Percentiles rank a stretch among this genome's conserved stretches.
Evolutionary conservation across 2,797 vertebrate species (phyloP).

Genomic region (Cuculus canorus): DNA sequence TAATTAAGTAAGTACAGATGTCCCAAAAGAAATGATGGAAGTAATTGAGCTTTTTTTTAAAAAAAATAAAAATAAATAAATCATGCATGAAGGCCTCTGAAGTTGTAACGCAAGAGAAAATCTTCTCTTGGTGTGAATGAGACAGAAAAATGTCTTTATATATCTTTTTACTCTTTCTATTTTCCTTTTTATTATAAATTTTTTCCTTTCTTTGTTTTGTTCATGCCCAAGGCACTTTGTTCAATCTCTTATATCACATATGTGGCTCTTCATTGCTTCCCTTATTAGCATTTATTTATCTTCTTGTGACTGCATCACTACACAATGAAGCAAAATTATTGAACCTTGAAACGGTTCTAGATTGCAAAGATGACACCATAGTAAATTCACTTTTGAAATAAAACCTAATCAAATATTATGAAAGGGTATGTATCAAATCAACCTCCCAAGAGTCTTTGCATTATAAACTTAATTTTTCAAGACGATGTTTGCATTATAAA

Average conservation of each 20-base stretch:
- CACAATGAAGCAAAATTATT: slow-evolving; percentile 68
- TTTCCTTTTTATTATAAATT: background rate
- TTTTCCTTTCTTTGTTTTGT: background rate
- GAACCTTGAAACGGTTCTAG: slow-evolving; percentile 74
- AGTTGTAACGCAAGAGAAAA: background rate
- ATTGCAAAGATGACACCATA: slow-evolving; percentile 65
- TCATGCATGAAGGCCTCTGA: background rate
- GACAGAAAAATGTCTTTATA: background rate
- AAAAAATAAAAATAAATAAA: background rate
- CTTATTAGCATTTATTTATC: slow-evolving; percentile 65
- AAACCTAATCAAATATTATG: slow-evolving; percentile 72
- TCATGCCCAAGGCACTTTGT: background rate
- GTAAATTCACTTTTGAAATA: slow-evolving; percentile 72
- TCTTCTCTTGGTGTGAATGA: background rate
- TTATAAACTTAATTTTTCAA: slow-evolving; percentile 59
- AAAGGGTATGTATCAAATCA: slow-evolving; percentile 54
- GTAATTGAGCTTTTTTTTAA: background rate
- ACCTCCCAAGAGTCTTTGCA: slow-evolving; percentile 29
- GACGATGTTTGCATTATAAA: slow-evolving; percentile 43
- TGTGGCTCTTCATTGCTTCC: slow-evolving; percentile 11
- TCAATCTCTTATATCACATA: slow-evolving; percentile 44
- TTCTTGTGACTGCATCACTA: slow-evolving; percentile 38
- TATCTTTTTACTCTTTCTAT: background rate
- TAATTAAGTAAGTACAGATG: slow-evolving; percentile 8
- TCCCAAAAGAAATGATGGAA: slow-evolving; percentile 33